Evolutionary conservation across 2,797 vertebrate species (phyloP).

Genomic region (Rhinichthys osculus): DNA sequence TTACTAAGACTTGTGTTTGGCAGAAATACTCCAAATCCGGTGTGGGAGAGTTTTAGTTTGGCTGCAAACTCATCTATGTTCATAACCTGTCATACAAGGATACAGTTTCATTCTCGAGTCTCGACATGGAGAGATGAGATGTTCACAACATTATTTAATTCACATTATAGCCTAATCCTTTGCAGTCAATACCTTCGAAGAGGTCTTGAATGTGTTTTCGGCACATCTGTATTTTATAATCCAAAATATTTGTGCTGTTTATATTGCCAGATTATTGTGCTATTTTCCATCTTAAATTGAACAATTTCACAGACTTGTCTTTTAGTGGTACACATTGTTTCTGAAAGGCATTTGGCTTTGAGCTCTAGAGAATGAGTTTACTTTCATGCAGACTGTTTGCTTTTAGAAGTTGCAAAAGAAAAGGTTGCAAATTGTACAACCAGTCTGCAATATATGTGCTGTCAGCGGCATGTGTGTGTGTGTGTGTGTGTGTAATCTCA

Average conservation of each 20-base stretch:
- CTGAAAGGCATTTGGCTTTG: neutral
- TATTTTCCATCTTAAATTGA: constrained; percentile 13
- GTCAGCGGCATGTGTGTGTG: too few relatives aligned
- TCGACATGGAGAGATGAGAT: neutral
- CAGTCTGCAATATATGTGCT: neutral
- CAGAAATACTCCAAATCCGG: neutral
- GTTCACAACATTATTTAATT: constrained; percentile 1
- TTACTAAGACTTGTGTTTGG: constrained; percentile 15
- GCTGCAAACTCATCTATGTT: constrained; percentile 1
- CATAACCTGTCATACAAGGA: neutral
- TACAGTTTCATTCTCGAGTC: neutral
- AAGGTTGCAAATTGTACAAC: constrained; percentile 3
- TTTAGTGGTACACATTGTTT: constrained; percentile 26
- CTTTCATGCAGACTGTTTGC: constrained; percentile 17
- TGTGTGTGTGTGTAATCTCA: neutral
- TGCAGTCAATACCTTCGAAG: neutral
- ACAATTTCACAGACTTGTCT: neutral
- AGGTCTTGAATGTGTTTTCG: neutral
- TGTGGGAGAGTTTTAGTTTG: constrained; percentile 6
- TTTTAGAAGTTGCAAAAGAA: constrained; percentile 8
- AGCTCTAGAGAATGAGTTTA: constrained; percentile 1
- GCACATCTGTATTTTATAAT: constrained; percentile 10
- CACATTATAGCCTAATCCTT: neutral
- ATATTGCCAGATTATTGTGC: constrained; percentile 7
- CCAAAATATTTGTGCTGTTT: neutral